Base-by-base conservation (phyloP, 2,113 vertebrate genomes). In the Cricetomys ansorgei region DNA sequence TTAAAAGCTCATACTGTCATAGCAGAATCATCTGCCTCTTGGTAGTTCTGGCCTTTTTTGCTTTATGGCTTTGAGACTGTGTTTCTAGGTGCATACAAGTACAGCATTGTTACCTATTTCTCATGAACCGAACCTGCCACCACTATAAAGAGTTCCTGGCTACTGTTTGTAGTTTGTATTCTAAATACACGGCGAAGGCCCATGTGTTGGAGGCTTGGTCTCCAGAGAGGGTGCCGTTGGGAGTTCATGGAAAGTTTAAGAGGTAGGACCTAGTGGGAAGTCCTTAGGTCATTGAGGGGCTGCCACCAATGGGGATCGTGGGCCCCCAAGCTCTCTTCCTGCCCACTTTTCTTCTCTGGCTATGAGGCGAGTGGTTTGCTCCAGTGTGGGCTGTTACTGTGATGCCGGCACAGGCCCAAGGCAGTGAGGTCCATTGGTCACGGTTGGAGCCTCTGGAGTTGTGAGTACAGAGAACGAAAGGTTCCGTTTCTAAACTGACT, bases 1-100 rank as follows among this genome's bases (percentile, higher is more conserved):
- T 87, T 85, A 65, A 90, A 79, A 53, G 62, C 81, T 77, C n/a
- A 50, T 4, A 48, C 34, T 37, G 0, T 59, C 48, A 80, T 16
- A 50, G 53, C 69, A 37, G 80, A 80, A 85, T 85, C 53, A 50
- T 67, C 59, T 65, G 21, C 65, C 88, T 88, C 65, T n/a, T 40
- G 27, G 31, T 23, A 31, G 34, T 79, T 92, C 65, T 94, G 9
- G 48, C n/a, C 2, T 40, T 69, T 88, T 84, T 91, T 83, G 48
- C 73, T 73, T 77, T 84, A 34, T 72, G 13, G 65, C 64, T 80
- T 96, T 85, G 86, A 86, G 72, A 11, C n/a, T 92, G 55, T 69
- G 25, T 80, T 81, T 95, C 90, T 50, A 89, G 80, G 73, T 72
- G 50, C 55, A 45, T n/a, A 55, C 31, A 64, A 27, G 31, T 90